Evolutionary conservation across 2,888 invertebrate species (phyloP), one percentile per base, ranked within the genome.

Genomic region (Thymelicus acteon): DNA sequence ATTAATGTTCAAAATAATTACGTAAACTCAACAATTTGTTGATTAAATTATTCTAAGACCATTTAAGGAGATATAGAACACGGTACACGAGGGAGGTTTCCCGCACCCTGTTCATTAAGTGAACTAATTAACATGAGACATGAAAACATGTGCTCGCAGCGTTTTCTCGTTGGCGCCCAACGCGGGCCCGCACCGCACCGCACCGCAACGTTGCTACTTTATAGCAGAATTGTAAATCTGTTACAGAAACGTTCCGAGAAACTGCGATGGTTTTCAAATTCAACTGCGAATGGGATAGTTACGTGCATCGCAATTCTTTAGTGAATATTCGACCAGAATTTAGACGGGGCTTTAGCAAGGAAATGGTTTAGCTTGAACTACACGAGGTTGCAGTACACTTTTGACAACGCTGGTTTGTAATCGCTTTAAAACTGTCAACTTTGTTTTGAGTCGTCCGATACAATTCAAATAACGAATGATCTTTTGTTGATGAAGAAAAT

Each of bases 121-220:
- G 37, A 57, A 69, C 68, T 69, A 69, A 69, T 69, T 69, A 69
- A 69, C 62, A 57, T 57, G 60, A 67, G 68, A 69, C 54, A 31
- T 44, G 54, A 57, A 47, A 62, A 68, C 68, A 68, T 62, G 57
- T 57, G 62, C 57, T 49, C 60, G 37, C 37, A 68, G 68, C 52
- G 76, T 71, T 73, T 75, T 66, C 67, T 62, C 73, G 73, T 72
- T 78, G 79, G 80, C 76, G 74, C 76, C 78, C 79, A 77, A 71
- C 73, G 71, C 75, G 79, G 77, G 76, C 61, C 75, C 67, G 61
- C n/a, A 49, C 49, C 62, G 37, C 49, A 31, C 75, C 67, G 54
- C n/a, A 39, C 49, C 62, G 48, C 49, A 31, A n/a, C 49, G 47
- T 67, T 52, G 61, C 67, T 52, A 40, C 37, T 61, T 13, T 47